Base-by-base conservation (phyloP, 2,888 invertebrate species). In the Drosophila rubida region DNA sequence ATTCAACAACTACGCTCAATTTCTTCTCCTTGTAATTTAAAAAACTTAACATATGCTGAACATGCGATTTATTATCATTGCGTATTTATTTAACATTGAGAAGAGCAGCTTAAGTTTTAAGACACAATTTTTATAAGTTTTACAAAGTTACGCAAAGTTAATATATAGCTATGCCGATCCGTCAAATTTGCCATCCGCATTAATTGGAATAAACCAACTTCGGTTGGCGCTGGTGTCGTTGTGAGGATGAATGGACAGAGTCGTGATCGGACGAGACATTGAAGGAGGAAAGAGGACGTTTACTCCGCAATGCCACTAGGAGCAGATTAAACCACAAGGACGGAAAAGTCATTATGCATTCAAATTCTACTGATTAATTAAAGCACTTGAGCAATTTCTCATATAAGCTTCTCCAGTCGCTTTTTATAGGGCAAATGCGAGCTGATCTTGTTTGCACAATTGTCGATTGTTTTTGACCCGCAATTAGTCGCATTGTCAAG, bases 381-480 rank as follows among this genome's bases (percentile, higher is more conserved):
- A 25, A 27, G 14, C 14, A 32, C 3, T 39, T 25, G 19, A 30
- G 22, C 9, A 19, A 49, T 5, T 19, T 16, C 49, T 57, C 37
- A 7, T 8, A 14, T n/a, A n/a, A 2, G 1, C 44, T 27, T 14
- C 49, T 49, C 44, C 49, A 32, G 16, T 5, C 7, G 35, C 13
- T 39, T 49, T 66, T 49, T 61, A 57, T 75, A 62, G n/a, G 63
- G 16, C 44, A 39, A 7, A 2, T 11, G 19, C 13, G 13, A 7
- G 35, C 8, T 13, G 5, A 37, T n/a, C 13, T 5, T 78, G 50
- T 79, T 80, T 80, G 14, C 55, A 50, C 75, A 69, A 54, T 19
- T 72, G 72, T 22, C 27, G 22, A n/a, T 14, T 66, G 74, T 50
- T 61, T 67, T 80, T 84, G 85, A 87, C 85, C 85, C 46, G 60